These are phyloP conservation scores for Acronicta leporina DNA, from an alignment of 2,888 invertebrate genomes.

Conservation along the genomic window DNA sequence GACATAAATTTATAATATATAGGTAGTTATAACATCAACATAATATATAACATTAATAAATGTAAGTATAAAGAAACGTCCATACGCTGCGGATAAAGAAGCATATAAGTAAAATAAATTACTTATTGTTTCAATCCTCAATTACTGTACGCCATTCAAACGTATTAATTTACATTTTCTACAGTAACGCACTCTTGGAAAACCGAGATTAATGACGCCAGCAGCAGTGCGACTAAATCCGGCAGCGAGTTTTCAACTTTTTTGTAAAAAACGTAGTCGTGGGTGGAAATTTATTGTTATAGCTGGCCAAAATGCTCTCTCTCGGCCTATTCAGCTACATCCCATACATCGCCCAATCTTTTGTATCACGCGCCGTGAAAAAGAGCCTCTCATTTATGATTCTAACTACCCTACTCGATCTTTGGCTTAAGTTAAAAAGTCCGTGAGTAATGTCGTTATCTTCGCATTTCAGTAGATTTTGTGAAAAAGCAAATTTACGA, in stretches of 20 bases:
- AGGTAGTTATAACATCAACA: too few species aligned
- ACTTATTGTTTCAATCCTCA: background rate
- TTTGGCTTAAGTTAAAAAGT: conserved; percentile 34
- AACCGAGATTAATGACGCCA: conserved; percentile 20
- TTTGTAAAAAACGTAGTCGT: conserved; percentile 33
- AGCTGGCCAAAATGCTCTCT: conserved; percentile 31
- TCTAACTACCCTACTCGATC: conserved; percentile 38
- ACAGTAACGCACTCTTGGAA: conserved; percentile 8
- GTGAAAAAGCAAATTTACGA: conserved; percentile 20
- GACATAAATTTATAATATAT: too few species aligned
- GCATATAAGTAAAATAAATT: background rate
- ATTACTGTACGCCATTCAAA: background rate
- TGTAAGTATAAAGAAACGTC: too few species aligned
- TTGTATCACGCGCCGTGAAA: conserved; percentile 45
- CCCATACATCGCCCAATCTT: conserved; percentile 35
- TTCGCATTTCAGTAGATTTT: conserved; percentile 31
- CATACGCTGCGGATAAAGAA: too few species aligned
- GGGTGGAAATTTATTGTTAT: conserved; percentile 47
- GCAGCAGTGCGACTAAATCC: conserved; percentile 15
- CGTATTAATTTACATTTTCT: background rate
- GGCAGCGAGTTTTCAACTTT: conserved; percentile 25
- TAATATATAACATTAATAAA: too few species aligned
- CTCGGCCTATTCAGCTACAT: conserved; percentile 30
- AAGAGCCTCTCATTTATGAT: conserved; percentile 46
- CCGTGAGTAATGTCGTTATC: conserved; percentile 29